phyloP scores from a whole-genome alignment of 2,113 vertebrate genomes.

The Edolisoma coerulescens region DNA sequence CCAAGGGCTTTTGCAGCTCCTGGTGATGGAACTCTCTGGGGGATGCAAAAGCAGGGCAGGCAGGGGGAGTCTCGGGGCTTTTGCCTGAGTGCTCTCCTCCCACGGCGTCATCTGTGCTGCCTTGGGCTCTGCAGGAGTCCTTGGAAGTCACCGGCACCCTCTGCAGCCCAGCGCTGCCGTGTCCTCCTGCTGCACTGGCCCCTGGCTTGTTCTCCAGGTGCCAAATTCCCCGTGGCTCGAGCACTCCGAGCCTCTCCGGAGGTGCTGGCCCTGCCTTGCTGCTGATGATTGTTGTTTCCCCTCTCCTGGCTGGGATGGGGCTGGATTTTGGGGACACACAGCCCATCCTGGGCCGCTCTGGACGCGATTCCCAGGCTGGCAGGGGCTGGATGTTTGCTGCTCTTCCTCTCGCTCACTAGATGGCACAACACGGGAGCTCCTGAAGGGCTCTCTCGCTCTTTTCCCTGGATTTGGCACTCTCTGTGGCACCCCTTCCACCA shows the following conservation, averaged over 20 bases:
- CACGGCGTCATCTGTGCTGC: fast-evolving
- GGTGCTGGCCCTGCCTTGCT: not conserved
- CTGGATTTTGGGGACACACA: fast-evolving
- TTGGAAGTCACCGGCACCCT: not conserved
- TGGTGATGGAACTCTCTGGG: not conserved
- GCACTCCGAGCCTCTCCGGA: not conserved
- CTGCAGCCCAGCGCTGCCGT: fast-evolving
- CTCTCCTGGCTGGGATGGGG: not conserved
- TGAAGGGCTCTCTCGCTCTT: fast-evolving
- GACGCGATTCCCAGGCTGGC: not conserved
- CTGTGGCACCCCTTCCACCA: not conserved
- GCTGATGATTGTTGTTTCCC: not conserved
- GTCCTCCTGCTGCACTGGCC: not conserved
- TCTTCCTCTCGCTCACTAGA: not conserved
- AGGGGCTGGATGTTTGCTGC: not conserved
- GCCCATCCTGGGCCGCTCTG: not conserved
- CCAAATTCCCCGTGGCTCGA: fast-evolving
- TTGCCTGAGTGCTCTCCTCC: not conserved
- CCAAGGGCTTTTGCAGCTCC: not conserved
- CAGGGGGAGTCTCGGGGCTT: not conserved
- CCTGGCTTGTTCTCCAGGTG: not conserved
- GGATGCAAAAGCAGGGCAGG: not conserved
- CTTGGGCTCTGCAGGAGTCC: fast-evolving
- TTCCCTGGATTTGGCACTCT: fast-evolving
- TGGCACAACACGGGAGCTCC: not conserved